Evolutionary conservation across 2,113 vertebrate genomes (phyloP).

Genomic region (Noctilio leporinus): DNA sequence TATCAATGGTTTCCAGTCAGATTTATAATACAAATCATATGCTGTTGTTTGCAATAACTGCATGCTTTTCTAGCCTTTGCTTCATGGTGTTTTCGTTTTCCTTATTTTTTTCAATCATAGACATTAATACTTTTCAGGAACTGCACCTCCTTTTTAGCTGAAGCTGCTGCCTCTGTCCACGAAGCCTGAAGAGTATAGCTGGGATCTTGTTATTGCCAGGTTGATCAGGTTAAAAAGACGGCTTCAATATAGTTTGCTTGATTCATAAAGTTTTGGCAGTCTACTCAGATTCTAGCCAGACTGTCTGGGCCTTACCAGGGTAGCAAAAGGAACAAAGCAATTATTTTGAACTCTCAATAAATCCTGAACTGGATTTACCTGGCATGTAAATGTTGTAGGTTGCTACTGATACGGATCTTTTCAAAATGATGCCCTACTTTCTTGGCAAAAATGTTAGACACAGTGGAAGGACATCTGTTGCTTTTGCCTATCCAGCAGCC

Average conservation of each 20-base stretch:
- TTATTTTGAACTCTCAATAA: neutral
- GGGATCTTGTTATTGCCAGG: neutral
- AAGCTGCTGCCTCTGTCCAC: neutral
- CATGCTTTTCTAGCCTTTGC: neutral
- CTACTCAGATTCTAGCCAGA: neutral
- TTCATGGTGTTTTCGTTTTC: neutral
- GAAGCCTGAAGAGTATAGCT: neutral
- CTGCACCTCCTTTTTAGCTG: neutral
- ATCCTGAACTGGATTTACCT: slow-evolving; percentile 32
- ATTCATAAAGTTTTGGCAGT: neutral
- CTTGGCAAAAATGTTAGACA: slow-evolving; percentile 22
- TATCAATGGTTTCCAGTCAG: neutral
- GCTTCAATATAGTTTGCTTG: neutral
- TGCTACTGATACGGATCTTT: slow-evolving; percentile 5
- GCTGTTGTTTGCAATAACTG: neutral
- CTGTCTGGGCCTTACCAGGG: neutral
- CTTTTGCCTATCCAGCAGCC: neutral
- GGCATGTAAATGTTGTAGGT: neutral
- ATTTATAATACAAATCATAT: neutral
- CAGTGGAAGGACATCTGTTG: slow-evolving; percentile 5
- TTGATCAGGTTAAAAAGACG: neutral
- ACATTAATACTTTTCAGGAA: neutral
- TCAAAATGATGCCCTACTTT: neutral
- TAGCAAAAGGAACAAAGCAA: neutral
- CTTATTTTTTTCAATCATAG: neutral